Conservation (phyloP, 2,888 invertebrate genomes). For the Trissolcus brochymenae region DNA sequence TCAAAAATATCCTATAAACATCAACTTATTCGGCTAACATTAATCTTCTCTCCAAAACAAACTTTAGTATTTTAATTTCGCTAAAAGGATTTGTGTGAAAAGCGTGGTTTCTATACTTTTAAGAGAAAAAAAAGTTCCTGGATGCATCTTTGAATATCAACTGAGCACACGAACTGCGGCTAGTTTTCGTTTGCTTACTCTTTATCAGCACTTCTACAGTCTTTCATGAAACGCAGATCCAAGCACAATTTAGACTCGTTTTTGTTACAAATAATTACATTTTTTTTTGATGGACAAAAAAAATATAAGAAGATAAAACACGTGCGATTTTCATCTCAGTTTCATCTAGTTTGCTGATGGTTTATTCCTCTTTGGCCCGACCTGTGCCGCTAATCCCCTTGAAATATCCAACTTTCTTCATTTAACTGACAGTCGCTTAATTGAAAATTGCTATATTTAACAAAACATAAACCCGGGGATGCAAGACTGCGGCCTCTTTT, state of each 20-base stretch:
- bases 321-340: too few relatives aligned
- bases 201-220: too few relatives aligned
- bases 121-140: constrained; percentile 12
- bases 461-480: constrained; percentile 9
- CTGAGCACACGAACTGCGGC: background rate
- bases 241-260: too few relatives aligned
- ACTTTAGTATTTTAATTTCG: constrained; percentile 24
- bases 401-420: constrained; percentile 26
- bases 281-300: too few relatives aligned
- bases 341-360: background rate
- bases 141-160: constrained; percentile 33
- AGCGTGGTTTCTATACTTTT: constrained; percentile 12
- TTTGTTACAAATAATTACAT: too few relatives aligned
- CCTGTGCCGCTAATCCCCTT: constrained; percentile 19
- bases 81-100: constrained; percentile 22
- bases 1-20: constrained; percentile 23
- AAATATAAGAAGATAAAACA: too few relatives aligned
- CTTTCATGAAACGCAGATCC: too few relatives aligned
- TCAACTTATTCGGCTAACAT: constrained; percentile 14
- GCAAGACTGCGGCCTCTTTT: constrained; percentile 12
- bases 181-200: background rate
- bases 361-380: constrained; percentile 11
- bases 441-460: constrained; percentile 31
- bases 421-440: constrained; percentile 29
- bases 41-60: constrained; percentile 36